Base-by-base conservation (phyloP, 2,888 invertebrate genomes). In the Amiota mariae region DNA sequence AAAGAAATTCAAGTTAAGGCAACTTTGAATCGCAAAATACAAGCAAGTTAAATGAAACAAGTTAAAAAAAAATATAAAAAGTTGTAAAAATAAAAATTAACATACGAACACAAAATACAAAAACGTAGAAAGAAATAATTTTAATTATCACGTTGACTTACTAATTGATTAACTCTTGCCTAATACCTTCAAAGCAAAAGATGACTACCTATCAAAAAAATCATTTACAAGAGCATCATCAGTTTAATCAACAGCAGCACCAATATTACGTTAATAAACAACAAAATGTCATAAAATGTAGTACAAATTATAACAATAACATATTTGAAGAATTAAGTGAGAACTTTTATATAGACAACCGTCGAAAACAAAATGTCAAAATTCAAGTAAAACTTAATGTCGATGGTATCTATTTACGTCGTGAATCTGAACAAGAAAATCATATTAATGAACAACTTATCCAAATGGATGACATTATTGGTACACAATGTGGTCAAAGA, bases 291-390 rank as follows among this genome's bases (percentile, higher is more conserved):
- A n/a, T 1, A 24, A 13, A 61, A 12, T 12, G 18, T 20, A 61
- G 1, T 8, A 61, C 61, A 15, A 61, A 61, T 3, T 12, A 61
- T 15, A 18, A 15, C 61, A 12, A 36, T 36, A 36, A 36, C 36
- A 36, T 6, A 36, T 36, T 36, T 6, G 36, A 36, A 36, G 36
- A 36, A 8, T n/a, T 88, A 18, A 83, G 82, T 67, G 88, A 88
- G 68, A 81, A 82, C 57, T 88, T 88, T 70, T 88, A 82, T 70
- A 86, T 88, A 64, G 87, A 84, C 63, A 84, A 80, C 18, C 95
- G 95, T 87, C 95, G 94, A 87, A 95, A 94, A 90, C 95, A 94
- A 86, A 95, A 94, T 89, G 94, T 94, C 72, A 93, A 94, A 78
- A 96, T 95, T 89, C 93, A 94, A 82, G 96, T 96, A 70, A 92